Base-by-base conservation (phyloP, 2,113 vertebrate genomes). In the Rousettus leschenaultii region DNA sequence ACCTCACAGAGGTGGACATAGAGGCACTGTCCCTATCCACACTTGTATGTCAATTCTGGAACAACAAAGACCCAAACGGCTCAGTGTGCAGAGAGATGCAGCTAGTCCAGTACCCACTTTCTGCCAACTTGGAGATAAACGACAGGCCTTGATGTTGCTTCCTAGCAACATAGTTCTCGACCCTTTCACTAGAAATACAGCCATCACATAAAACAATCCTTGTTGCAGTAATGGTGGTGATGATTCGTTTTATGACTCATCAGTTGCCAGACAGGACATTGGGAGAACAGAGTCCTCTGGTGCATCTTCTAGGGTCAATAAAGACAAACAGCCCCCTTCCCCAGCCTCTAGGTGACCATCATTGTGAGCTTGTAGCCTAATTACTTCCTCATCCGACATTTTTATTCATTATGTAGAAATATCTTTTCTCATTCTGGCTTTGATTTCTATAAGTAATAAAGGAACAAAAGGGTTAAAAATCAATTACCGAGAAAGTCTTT, bases 191-290 rank as follows among this genome's bases (percentile, higher is more conserved):
- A 82, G 83, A 77, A 83, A 53, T 48, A 61, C 2, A 70, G 38
- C 43, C 73, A 86, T 45, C 38, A 89, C 15, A 65, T 43, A 86
- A 59, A 86, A 28, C 18, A 82, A 33, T 71, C 24, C 19, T 40
- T 26, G 22, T 7, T 59, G 77, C 1, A 30, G 3, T 40, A 86
- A 78, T 61, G 26, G 19, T 22, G 55, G 14, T 55, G 84, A 65
- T 55, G n/a, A 89, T 73, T 51, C 40, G 10, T 89, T 97, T 94
- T 79, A 91, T 88, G 95, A 90, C 83, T 91, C 80, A 48, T 38
- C 38, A 53, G 45, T 74, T 65, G 7, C 59, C 35, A 90, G 38
- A 70, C 8, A 59, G 28, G 53, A 51, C 21, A 19, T 2, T 40
- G 51, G 10, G n/a, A 53, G 9, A 88, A 57, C 2, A 86, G 10